These are phyloP conservation scores for Setipinna tenuifilis DNA, from an alignment of 2,797 vertebrate species.

Conservation along the genomic window DNA sequence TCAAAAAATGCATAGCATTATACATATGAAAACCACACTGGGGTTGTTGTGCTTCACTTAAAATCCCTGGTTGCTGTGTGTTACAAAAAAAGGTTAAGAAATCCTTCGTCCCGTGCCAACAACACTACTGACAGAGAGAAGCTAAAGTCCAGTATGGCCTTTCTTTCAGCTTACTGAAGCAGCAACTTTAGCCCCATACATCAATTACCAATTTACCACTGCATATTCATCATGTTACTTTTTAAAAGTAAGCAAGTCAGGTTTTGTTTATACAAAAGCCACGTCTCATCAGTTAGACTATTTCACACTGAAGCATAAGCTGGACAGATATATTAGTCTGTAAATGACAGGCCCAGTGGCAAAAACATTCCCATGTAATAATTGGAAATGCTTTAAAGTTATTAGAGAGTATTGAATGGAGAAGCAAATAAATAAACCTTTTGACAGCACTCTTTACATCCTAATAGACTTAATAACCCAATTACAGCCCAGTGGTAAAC, in stretches of 20 bases:
- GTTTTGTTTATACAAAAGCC: neutral
- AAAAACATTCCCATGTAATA: neutral
- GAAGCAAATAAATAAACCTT: neutral
- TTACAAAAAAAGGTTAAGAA: neutral
- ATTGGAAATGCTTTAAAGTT: neutral
- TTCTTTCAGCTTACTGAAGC: neutral
- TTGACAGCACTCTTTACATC: neutral
- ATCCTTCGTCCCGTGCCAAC: neutral
- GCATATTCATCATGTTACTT: neutral
- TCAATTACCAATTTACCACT: neutral
- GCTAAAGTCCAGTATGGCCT: neutral
- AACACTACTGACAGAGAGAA: neutral
- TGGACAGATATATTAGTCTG: neutral
- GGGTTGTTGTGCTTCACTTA: neutral
- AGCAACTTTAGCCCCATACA: neutral
- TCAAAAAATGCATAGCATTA: neutral
- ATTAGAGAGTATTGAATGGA: neutral
- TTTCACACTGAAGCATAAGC: neutral
- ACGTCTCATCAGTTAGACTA: neutral
- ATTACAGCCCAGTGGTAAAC: neutral
- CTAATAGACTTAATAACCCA: neutral
- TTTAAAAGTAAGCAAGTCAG: neutral
- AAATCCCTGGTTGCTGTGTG: neutral
- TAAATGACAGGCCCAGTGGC: neutral
- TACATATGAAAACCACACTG: neutral